phyloP scores from a whole-genome alignment of 2,888 invertebrate species.

The Latheticus oryzae region DNA sequence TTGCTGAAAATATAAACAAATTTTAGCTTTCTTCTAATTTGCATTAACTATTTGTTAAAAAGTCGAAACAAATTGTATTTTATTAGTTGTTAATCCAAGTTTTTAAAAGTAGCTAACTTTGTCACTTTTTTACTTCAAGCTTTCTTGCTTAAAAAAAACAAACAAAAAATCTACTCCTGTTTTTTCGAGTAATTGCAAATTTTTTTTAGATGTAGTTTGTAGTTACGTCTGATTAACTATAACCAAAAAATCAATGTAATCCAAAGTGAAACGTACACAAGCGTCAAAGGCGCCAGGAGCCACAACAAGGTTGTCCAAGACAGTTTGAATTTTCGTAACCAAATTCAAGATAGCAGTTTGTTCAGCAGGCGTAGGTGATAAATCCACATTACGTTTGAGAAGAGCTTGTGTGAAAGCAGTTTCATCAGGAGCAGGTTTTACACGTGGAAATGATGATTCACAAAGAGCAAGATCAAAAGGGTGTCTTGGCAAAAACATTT shows the following conservation, averaged over 20 bases:
- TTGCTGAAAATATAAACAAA: slow-evolving; percentile 70
- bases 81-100: too few relatives aligned
- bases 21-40: too few relatives aligned
- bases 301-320: slow-evolving; percentile 93
- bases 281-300: slow-evolving; percentile 95
- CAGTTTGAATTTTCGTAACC: slow-evolving; percentile 94
- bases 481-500: slow-evolving; percentile 77
- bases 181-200: too few relatives aligned
- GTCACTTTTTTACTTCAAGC: too few relatives aligned
- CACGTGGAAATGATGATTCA: slow-evolving; percentile 89
- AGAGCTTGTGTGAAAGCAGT: slow-evolving; percentile 88
- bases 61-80: too few relatives aligned
- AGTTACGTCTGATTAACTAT: too few relatives aligned
- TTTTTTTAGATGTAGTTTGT: too few relatives aligned
- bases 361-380: slow-evolving; percentile 91
- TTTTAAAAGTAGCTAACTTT: too few relatives aligned
- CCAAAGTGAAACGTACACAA: slow-evolving; percentile 83
- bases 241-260: slow-evolving; percentile 6
- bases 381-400: slow-evolving; percentile 90
- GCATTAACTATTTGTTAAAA: too few relatives aligned
- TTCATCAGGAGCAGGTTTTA: slow-evolving; percentile 86
- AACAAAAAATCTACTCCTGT: too few relatives aligned
- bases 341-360: slow-evolving; percentile 93
- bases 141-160: too few relatives aligned
- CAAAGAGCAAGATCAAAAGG: slow-evolving; percentile 90